Conservation (phyloP, 2,113 vertebrate species). For the Tenebrosternarchus preto region DNA sequence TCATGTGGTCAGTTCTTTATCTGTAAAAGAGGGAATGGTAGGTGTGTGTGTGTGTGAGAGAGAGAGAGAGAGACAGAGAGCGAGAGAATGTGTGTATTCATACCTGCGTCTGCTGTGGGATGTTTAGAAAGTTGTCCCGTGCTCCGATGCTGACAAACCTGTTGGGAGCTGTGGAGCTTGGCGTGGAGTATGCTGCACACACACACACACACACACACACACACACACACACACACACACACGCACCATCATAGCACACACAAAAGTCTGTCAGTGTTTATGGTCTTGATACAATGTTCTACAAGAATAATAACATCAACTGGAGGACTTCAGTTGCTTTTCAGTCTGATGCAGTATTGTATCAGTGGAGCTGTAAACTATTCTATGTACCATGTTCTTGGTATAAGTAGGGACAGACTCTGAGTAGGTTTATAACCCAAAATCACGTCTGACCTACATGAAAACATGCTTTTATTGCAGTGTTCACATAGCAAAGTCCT, state of each 20-base stretch:
- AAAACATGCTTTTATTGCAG: neutral
- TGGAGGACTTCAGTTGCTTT: neutral
- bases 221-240: slow-evolving; percentile 69
- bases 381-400: neutral
- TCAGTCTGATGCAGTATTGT: neutral
- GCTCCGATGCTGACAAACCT: slow-evolving; percentile 99
- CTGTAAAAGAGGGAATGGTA: neutral
- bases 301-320: neutral
- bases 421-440: neutral
- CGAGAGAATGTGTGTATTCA: neutral
- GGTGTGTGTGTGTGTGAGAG: neutral
- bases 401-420: neutral
- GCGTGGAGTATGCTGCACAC: slow-evolving; percentile 89
- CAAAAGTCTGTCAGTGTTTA: slow-evolving; percentile 47
- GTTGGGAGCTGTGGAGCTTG: slow-evolving; percentile 95
- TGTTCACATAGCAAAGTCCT: neutral
- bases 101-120: slow-evolving; percentile 87
- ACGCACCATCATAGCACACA: slow-evolving; percentile 3
- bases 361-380: neutral
- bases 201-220: slow-evolving; percentile 74
- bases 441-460: neutral
- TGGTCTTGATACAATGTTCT: slow-evolving; percentile 26
- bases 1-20: too few relatives aligned
- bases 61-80: neutral
- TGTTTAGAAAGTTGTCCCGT: slow-evolving; percentile 99